Percentiles rank a stretch among this genome's conserved stretches.
Evolutionary conservation across 2,797 vertebrate species (phyloP).

Genomic region (Yasuhikotakia modesta): DNA sequence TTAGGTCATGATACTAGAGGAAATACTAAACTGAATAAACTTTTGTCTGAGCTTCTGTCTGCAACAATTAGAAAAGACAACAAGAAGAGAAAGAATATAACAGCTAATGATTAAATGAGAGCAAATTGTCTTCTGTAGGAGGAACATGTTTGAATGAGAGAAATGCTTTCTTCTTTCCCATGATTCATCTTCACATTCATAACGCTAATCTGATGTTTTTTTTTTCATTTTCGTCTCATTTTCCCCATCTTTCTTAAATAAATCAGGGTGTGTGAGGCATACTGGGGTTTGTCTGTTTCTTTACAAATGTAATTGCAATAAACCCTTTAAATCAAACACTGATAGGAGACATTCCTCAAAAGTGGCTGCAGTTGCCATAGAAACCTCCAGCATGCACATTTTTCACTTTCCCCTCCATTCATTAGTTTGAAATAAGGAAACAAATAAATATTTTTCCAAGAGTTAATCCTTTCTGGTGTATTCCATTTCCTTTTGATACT

Average conservation of each 20-base stretch:
- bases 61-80: slow-evolving; percentile 39
- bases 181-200: slow-evolving; percentile 34
- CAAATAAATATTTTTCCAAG: not conserved
- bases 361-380: slow-evolving; percentile 67
- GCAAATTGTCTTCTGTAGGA: slow-evolving; percentile 28
- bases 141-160: slow-evolving; percentile 34
- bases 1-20: slow-evolving; percentile 54
- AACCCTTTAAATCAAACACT: slow-evolving; percentile 59
- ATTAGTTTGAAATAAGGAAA: slow-evolving; percentile 46
- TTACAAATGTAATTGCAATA: slow-evolving; percentile 61
- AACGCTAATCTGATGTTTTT: slow-evolving; percentile 22
- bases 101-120: slow-evolving; percentile 45
- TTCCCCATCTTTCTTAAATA: slow-evolving; percentile 18
- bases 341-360: slow-evolving; percentile 51
- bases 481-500: slow-evolving; percentile 11
- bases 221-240: slow-evolving; percentile 3
- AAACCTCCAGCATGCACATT: slow-evolving; percentile 54
- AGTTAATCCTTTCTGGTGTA: not conserved
- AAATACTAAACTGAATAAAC: too few species aligned
- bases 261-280: slow-evolving; percentile 31
- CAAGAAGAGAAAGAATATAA: slow-evolving; percentile 31
- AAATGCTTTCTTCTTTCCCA: slow-evolving; percentile 29
- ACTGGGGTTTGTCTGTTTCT: slow-evolving; percentile 47
- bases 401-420: slow-evolving; percentile 43
- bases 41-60: slow-evolving; percentile 34